phyloP scores from a whole-genome alignment of 2,888 invertebrate genomes.

The Orchesella flavescens region DNA sequence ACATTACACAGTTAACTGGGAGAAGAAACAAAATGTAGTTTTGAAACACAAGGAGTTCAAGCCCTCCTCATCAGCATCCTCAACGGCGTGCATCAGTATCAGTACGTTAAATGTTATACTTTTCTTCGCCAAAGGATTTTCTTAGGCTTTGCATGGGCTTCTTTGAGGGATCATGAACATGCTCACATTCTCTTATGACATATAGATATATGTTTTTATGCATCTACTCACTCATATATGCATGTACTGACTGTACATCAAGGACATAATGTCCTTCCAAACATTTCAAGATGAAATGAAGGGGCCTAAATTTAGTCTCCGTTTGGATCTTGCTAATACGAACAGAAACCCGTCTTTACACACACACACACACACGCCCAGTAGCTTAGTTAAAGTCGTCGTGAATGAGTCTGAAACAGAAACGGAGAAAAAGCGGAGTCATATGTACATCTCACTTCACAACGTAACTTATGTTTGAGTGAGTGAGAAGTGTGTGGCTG shows the following conservation, averaged over 20 bases:
- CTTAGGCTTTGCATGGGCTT: too few relatives aligned
- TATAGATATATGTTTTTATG: too few relatives aligned
- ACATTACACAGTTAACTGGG: too few relatives aligned
- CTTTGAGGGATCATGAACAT: too few relatives aligned
- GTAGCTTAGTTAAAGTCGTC: constrained; percentile 8
- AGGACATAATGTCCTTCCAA: too few relatives aligned
- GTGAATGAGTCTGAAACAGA: constrained; percentile 6
- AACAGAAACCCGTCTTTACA: too few relatives aligned
- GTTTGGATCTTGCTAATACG: background rate
- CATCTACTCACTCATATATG: too few relatives aligned
- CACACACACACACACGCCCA: background rate
- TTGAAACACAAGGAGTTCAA: background rate
- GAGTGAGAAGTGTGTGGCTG: constrained; percentile 19
- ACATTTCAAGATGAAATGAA: constrained; percentile 5
- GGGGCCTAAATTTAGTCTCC: constrained; percentile 58
- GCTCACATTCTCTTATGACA: too few relatives aligned
- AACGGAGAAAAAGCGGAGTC: background rate
- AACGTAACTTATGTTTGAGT: background rate
- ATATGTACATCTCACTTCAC: constrained; percentile 1
- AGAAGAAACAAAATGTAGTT: too few relatives aligned
- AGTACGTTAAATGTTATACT: too few relatives aligned
- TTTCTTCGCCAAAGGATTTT: too few relatives aligned
- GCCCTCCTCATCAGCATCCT: background rate
- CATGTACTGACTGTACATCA: too few relatives aligned
- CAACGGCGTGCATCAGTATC: background rate